Conservation (phyloP, 2,888 invertebrate species). For the Mactromeris polynyma region DNA sequence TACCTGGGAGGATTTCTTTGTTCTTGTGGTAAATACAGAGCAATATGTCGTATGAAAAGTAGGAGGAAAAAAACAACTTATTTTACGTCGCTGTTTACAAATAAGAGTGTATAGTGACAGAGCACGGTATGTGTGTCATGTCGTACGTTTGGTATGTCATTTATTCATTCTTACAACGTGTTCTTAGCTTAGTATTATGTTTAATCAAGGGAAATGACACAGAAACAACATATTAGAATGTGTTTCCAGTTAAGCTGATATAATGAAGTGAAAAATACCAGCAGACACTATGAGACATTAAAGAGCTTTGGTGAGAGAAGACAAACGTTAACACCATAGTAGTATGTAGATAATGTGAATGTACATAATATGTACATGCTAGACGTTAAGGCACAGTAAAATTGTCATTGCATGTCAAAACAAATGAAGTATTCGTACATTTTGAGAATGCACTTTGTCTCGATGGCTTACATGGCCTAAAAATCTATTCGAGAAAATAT, state of each 20-base stretch:
- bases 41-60: constrained; percentile 5
- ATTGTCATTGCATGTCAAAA: neutral
- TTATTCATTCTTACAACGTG: constrained; percentile 15
- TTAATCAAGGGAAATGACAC: neutral
- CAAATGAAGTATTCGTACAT: neutral
- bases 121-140: constrained; percentile 3
- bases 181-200: neutral
- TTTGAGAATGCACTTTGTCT: neutral
- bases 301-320: neutral
- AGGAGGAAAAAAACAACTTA: constrained; percentile 8
- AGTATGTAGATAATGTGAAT: neutral
- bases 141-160: neutral
- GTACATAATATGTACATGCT: neutral
- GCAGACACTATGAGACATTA: neutral
- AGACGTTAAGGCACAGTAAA: neutral
- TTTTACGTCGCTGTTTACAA: constrained; percentile 11
- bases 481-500: too few species aligned
- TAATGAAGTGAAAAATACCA: too few species aligned
- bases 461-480: too few species aligned
- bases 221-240: neutral
- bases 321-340: too few species aligned
- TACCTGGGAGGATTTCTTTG: constrained; percentile 4
- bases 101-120: neutral
- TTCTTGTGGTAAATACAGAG: neutral
- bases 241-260: too few species aligned